phyloP scores from a whole-genome alignment of 2,888 invertebrate species.

The Limnephilus marmoratus region DNA sequence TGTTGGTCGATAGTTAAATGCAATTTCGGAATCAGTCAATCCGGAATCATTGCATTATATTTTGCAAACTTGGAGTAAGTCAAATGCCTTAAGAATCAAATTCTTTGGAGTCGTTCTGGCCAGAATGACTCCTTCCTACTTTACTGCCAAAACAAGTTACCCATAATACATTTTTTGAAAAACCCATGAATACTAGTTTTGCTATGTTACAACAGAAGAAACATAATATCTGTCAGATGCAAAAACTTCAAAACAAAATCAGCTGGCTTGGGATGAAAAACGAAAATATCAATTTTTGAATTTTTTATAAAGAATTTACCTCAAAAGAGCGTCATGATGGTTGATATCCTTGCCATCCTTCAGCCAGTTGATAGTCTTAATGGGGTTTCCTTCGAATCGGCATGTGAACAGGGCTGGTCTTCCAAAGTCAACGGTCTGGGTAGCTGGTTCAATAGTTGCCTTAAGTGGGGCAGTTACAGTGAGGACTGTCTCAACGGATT shows the following conservation, averaged over 20 bases:
- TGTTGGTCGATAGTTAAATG: too few species aligned
- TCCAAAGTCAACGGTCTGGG: slow-evolving; percentile 95
- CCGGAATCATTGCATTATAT: too few species aligned
- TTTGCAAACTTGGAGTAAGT: too few species aligned
- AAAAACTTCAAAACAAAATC: neutral
- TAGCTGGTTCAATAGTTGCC: slow-evolving; percentile 91
- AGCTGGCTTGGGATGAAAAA: neutral
- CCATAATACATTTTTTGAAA: neutral
- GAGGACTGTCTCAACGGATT: slow-evolving; percentile 93
- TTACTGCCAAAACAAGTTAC: neutral
- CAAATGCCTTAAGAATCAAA: too few species aligned
- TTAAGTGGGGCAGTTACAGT: slow-evolving; percentile 94
- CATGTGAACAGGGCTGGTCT: slow-evolving; percentile 95
- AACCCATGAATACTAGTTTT: neutral
- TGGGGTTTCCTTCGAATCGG: slow-evolving; percentile 92
- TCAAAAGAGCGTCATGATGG: slow-evolving; percentile 87
- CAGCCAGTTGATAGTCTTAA: slow-evolving; percentile 93
- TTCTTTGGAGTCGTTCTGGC: too few species aligned
- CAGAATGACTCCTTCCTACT: too few species aligned
- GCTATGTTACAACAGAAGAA: neutral
- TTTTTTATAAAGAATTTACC: slow-evolving; percentile 68
- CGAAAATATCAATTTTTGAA: too few species aligned
- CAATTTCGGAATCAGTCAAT: too few species aligned
- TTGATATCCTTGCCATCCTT: slow-evolving; percentile 93
- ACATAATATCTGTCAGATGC: neutral